Evolutionary conservation across 2,113 vertebrate species (phyloP), one percentile per base, ranked within the genome.

Genomic region (Pipa parva): DNA sequence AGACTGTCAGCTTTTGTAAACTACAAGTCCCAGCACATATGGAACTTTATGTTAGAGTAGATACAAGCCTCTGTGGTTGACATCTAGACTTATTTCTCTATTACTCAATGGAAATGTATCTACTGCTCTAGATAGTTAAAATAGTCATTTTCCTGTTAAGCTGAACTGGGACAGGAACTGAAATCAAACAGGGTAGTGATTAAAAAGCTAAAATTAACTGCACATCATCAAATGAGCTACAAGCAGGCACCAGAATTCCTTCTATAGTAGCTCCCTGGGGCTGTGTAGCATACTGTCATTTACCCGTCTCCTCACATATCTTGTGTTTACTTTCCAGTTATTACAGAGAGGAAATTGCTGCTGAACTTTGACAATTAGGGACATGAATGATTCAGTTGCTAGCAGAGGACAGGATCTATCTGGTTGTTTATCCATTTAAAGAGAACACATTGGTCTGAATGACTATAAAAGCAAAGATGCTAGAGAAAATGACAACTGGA

Each of bases 191-290:
- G 25, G 13, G 50, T 24, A 54, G 50, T 27, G 50, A 54, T 54
- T 54, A 54, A 13, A 15, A 27, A 54, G 24, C 50, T 54, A 54
- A 54, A 54, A 54, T 54, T 54, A 54, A 25, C 50, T 27, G 50
- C 7, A 15, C 21, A 26, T 5, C n/a, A 15, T 54, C 50, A 54
- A 25, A 54, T 50, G 48, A 20, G 22, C 21, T 50, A 8, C 22
- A 24, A 50, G 11, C 20, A 10, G 48, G n/a, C 18, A 24, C 48
- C 11, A 20, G 20, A 20, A 48, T 24, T 7, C 2, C 21, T 10
- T 42, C 39, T 42, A 42, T 42, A 42, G 39, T 13, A 42, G 39
- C 39, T 42, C 39, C 39, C 39, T 17, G 39, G 6, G 39, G 39
- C 39, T 42, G 13, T 18, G 39, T 17, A 17, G 39, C n/a, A 18